These are phyloP conservation scores for Anastrepha ludens DNA, from an alignment of 1,140 invertebrate species.

Conservation along the genomic window DNA sequence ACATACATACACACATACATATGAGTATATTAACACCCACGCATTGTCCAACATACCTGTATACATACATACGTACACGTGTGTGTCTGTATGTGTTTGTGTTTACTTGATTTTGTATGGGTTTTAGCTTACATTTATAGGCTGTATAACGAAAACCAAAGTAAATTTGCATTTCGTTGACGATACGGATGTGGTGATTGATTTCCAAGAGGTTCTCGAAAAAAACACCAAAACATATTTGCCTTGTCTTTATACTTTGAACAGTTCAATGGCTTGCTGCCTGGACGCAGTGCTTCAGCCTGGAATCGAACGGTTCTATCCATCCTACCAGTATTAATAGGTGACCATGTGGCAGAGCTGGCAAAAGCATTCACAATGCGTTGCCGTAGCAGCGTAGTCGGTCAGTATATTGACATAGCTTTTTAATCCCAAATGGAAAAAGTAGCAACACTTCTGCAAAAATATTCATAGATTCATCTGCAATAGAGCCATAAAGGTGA, in stretches of 20 bases:
- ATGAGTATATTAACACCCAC: too few species aligned
- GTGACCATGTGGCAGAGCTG: not conserved
- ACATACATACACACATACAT: too few species aligned
- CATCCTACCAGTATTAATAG: not conserved
- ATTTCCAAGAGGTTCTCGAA: constrained; percentile 58
- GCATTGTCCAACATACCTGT: too few species aligned
- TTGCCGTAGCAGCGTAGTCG: not conserved
- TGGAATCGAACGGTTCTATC: not conserved
- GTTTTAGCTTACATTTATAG: constrained; percentile 43
- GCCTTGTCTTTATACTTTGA: constrained; percentile 68
- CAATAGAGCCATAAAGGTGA: too few species aligned
- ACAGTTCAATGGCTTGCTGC: constrained; percentile 21
- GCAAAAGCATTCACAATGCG: not conserved
- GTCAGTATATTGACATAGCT: not conserved
- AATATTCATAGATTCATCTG: not conserved
- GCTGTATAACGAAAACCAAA: constrained; percentile 49
- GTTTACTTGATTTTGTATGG: not conserved
- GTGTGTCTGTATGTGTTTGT: not conserved
- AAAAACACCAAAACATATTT: constrained; percentile 73
- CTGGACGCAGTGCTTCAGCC: not conserved
- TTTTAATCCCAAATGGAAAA: not conserved
- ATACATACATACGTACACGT: not conserved
- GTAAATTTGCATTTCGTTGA: constrained; percentile 54
- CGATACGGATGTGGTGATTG: constrained; percentile 52
- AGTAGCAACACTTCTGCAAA: not conserved